phyloP scores from a whole-genome alignment of 2,797 vertebrate species.

The Squalus acanthias region DNA sequence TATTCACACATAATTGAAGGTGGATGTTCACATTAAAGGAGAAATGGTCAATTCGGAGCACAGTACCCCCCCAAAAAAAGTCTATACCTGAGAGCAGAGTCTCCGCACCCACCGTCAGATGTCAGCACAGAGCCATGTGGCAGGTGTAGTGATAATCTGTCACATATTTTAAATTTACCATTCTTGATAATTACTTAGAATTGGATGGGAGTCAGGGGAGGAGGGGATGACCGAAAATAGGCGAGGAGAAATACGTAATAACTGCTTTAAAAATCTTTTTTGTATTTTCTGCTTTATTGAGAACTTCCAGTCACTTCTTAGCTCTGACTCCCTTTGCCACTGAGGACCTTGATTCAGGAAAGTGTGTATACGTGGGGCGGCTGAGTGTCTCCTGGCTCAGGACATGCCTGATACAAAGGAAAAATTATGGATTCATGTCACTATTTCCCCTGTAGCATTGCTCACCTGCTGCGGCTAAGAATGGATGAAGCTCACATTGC shows the following conservation, averaged over 20 bases:
- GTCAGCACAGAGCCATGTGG: background rate
- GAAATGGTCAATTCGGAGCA: background rate
- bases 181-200: background rate
- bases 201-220: background rate
- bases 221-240: background rate
- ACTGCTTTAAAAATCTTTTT: background rate
- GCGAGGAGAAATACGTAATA: background rate
- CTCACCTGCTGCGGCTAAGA: constrained; percentile 4
- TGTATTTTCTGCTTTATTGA: background rate
- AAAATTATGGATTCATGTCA: background rate
- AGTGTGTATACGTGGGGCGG: background rate
- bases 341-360: background rate
- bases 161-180: background rate
- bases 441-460: background rate
- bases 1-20: too few relatives aligned
- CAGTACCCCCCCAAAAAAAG: background rate
- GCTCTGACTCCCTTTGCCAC: background rate
- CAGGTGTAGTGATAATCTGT: background rate
- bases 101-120: too few relatives aligned
- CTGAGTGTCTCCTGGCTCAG: background rate
- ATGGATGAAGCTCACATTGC: background rate
- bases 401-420: background rate
- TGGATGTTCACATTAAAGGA: background rate
- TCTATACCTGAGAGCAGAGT: background rate
- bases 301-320: background rate